Evolutionary conservation across 1,140 invertebrate genomes (phyloP), one percentile per base, ranked within the genome.

Genomic region (Drosophila pseudoobscura): DNA sequence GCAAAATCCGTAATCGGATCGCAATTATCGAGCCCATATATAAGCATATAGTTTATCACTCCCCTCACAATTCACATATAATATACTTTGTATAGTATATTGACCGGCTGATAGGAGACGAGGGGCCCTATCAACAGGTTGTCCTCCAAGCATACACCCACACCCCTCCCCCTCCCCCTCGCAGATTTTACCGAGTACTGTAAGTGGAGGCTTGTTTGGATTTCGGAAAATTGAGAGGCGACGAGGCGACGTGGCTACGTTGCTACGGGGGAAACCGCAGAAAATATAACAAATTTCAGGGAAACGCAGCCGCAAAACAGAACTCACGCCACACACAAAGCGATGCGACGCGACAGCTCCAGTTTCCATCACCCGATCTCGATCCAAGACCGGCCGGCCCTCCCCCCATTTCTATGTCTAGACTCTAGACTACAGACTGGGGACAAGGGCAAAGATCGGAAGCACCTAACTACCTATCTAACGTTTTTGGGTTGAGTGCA

Each of bases 1-100:
- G 82, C 82, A 77, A 77, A 83, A 50, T 62, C 62, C 54, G 24
- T 68, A 80, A 84, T 87, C 80, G 46, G 55, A 60, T 44, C 50
- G 58, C 46, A 74, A 70, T 61, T 71, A 69, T 63, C 43, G 63
- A 68, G 31, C 35, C 50, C 51, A 39, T 39, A 64, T 50, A 56
- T 49, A 58, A 31, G 39, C n/a, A 46, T 43, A 57, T 65, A 58
- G 66, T 84, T 84, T 84, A 84, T 84, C 80, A 39, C 35, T 39
- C 3, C 11, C 35, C 35, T 39, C 35, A 39, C 35, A 39, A 39
- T 13, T 47, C 15, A 52, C 29, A 31, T 60, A 43, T 56, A 15
- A 66, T 60, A 52, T 63, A 78, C 5, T 26, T 4, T 50, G 54
- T 29, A 62, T 65, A 63, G 45, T 35, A 11, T 39, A 39, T 39